phyloP scores from a whole-genome alignment of 2,888 invertebrate species.

The Meloe dianella region DNA sequence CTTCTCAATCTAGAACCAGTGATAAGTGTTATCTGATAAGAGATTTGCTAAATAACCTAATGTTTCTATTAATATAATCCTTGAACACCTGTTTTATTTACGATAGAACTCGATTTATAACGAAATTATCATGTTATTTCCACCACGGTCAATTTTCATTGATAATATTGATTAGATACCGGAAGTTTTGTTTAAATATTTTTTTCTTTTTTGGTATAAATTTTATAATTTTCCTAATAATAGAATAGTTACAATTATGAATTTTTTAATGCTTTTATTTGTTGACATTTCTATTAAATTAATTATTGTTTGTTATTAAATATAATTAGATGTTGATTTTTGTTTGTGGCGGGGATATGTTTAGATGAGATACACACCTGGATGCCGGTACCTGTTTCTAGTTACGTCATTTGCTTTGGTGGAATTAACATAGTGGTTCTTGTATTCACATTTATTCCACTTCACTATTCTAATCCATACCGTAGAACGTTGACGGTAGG shows the following conservation, averaged over 20 bases:
- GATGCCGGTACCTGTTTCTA: constrained; percentile 15
- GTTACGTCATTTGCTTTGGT: constrained; percentile 34
- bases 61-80: constrained; percentile 13
- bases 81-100: constrained; percentile 29
- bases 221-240: no score
- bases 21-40: constrained; percentile 11
- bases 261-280: no score
- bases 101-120: constrained; percentile 17
- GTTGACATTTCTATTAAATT: no score
- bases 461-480: constrained; percentile 40
- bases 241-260: no score
- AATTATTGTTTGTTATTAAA: background rate
- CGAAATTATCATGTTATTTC: constrained; percentile 24
- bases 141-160: constrained; percentile 24
- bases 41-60: background rate
- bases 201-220: background rate
- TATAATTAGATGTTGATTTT: background rate
- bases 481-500: constrained; percentile 35
- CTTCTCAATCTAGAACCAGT: background rate
- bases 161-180: background rate
- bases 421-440: constrained; percentile 26
- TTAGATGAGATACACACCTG: background rate
- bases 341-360: background rate
- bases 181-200: background rate
- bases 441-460: constrained; percentile 28